A percentile compares a stretch with the other conserved stretches of the same genome.
Conservation (phyloP, 2,113 vertebrate species). For the Propithecus coquereli region DNA sequence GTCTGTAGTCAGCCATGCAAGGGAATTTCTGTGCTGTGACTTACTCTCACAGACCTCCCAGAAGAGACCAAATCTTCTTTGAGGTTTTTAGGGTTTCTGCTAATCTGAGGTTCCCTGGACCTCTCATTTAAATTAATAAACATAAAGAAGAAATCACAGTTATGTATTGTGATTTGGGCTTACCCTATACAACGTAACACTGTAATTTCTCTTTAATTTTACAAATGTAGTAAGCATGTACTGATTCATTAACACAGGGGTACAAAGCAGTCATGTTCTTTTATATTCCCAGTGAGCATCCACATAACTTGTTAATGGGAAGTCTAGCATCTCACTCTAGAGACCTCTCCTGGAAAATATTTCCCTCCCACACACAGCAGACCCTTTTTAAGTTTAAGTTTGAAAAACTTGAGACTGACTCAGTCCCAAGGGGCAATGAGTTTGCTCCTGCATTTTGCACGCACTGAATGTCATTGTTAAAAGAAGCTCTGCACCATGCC, state of each 20-base stretch:
- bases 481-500: neutral
- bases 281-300: neutral
- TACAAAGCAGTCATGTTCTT: constrained; percentile 17
- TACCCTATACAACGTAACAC: neutral
- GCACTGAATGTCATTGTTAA: neutral
- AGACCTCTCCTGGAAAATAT: constrained; percentile 28
- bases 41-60: neutral
- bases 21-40: neutral
- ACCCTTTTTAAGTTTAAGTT: constrained; percentile 38
- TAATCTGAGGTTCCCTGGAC: neutral
- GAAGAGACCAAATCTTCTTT: neutral
- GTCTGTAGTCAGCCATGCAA: neutral
- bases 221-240: neutral
- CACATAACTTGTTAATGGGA: constrained; percentile 3
- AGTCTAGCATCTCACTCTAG: constrained; percentile 36
- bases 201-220: constrained; percentile 40
- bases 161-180: neutral
- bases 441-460: neutral
- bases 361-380: constrained; percentile 38
- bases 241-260: neutral
- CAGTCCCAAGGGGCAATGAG: neutral
- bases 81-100: neutral
- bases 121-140: constrained; percentile 22
- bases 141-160: neutral
- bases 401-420: neutral